These are phyloP conservation scores for Muscina levida DNA, from an alignment of 2,888 invertebrate species.

Conservation along the genomic window DNA sequence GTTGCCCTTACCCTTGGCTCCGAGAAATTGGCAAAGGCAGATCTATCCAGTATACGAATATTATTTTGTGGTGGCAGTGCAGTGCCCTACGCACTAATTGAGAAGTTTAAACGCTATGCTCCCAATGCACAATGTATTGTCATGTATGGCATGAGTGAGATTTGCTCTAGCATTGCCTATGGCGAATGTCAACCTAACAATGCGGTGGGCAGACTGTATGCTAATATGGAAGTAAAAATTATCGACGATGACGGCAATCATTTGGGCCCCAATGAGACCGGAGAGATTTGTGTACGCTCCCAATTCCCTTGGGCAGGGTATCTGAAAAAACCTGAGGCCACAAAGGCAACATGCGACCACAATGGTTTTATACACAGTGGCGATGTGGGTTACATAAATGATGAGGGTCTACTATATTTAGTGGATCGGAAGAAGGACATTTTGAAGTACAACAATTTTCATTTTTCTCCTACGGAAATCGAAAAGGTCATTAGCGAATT, in stretches of 20 bases:
- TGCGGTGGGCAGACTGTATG: conserved; percentile 60
- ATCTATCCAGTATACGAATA: conserved; percentile 68
- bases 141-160: conserved; percentile 73
- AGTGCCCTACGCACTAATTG: conserved; percentile 66
- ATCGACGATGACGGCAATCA: conserved; percentile 52
- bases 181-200: conserved; percentile 58
- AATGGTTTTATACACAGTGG: conserved; percentile 77
- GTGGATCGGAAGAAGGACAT: conserved; percentile 77
- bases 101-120: conserved; percentile 60
- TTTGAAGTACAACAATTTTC: conserved; percentile 73
- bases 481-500: conserved; percentile 72
- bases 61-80: conserved; percentile 69
- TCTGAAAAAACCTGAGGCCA: conserved; percentile 72
- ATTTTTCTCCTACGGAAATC: conserved; percentile 76
- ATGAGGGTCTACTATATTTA: conserved; percentile 73
- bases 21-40: conserved; percentile 54
- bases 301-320: conserved; percentile 74
- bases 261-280: conserved; percentile 68
- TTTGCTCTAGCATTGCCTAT: conserved; percentile 66
- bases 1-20: conserved; percentile 65
- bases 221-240: conserved; percentile 67
- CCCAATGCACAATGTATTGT: conserved; percentile 66
- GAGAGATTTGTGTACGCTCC: conserved; percentile 73
- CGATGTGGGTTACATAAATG: conserved; percentile 77
- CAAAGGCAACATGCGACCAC: conserved; percentile 69